phyloP scores from a whole-genome alignment of 2,113 vertebrate species.

The Axis porcinus region DNA sequence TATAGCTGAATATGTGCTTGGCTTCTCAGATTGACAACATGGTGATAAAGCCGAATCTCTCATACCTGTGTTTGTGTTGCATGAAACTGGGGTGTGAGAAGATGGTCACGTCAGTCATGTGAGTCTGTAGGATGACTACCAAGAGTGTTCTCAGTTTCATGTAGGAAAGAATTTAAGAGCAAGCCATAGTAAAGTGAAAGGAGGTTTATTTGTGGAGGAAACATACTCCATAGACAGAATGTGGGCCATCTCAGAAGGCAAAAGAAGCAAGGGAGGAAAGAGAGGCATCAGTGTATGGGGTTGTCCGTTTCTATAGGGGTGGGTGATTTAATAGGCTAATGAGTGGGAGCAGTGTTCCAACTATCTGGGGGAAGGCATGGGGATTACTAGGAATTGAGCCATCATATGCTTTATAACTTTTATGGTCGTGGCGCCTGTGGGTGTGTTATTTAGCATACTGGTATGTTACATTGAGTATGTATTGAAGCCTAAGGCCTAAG shows the following conservation, averaged over 20 bases:
- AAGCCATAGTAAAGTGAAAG: background rate
- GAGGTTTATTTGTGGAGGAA: background rate
- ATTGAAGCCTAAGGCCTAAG: background rate
- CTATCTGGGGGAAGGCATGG: background rate
- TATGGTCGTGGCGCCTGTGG: background rate
- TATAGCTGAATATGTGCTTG: background rate
- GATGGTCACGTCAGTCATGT: background rate
- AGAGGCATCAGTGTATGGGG: background rate
- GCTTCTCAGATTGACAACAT: background rate
- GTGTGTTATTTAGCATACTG: background rate
- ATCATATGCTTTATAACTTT: background rate
- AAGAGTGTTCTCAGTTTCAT: background rate
- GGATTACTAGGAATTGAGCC: background rate
- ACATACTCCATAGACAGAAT: background rate
- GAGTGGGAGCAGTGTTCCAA: background rate
- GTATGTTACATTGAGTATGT: background rate
- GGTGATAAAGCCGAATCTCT: background rate
- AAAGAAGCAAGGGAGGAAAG: background rate
- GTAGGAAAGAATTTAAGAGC: background rate
- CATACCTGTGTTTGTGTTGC: background rate
- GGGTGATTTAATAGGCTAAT: background rate
- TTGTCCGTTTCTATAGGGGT: accelerated
- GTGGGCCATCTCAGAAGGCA: background rate
- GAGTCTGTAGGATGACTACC: background rate
- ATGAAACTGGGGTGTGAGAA: accelerated